Evolutionary conservation across 2,797 vertebrate genomes (phyloP), one percentile per base, ranked within the genome.

Genomic region (Prionace glauca): DNA sequence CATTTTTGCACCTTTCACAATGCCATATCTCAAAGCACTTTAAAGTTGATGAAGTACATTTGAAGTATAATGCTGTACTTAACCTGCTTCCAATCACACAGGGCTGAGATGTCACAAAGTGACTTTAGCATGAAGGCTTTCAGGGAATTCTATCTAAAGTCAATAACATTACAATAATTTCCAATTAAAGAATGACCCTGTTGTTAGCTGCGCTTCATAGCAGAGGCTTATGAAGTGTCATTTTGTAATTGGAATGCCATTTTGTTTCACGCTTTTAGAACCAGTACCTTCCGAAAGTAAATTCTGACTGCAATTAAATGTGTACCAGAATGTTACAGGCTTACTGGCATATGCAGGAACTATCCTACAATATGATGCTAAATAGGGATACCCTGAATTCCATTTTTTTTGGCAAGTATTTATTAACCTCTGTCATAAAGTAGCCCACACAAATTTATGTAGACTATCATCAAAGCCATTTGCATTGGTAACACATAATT

Each of bases 231-330:
- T 20, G 50, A 50, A 72, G 45, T 50, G 41, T 41, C 14, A 45
- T 94, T 94, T 7, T 26, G n/a, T 45, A 94, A 94, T 26, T 45
- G 60, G 60, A 72, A 45, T 16, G 45, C 22, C 56, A 62, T 18
- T 62, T 62, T 8, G 3, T 41, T 69, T 69, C 20, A 69, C 41
- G 20, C 10, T 62, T 90, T 93, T 93, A 41, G 45, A 94, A 56
- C 22, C 36, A 50, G 26, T 60, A 71, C 26, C 0, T 74, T 41
- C 20, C 56, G 41, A 94, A 18, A 26, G 26, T 50, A 72, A 72
- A 50, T 32, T 94, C 16, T 95, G 29, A 50, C 71, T 95, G 26
- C 14, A 94, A 74, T 94, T 94, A 94, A 72, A 74, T 74, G 41
- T 36, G 12, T 32, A 50, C 12, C 69, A 74, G 41, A 50, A 50